A percentile compares a stretch with the other conserved stretches of the same genome.
Conservation (phyloP, 2,888 invertebrate genomes). For the Caenorhabditis drosophilae region DNA sequence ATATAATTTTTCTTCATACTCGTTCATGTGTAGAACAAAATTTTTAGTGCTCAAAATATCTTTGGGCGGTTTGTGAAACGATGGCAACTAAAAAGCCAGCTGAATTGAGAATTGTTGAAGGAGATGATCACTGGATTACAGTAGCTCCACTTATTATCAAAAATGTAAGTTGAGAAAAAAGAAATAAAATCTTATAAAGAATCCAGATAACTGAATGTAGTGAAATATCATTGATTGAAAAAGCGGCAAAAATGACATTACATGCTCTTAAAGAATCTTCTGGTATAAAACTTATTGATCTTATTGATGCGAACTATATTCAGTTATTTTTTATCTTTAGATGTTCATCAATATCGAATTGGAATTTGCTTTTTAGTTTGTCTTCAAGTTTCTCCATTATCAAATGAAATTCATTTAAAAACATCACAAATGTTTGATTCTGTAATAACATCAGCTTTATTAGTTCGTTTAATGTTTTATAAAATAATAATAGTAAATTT, state of each 20-base stretch:
- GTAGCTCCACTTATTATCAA: constrained; percentile 30
- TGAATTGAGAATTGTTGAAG: constrained; percentile 35
- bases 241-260: constrained; percentile 19
- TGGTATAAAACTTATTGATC: constrained; percentile 4
- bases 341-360: constrained; percentile 44
- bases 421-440: constrained; percentile 1
- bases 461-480: not conserved
- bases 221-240: constrained; percentile 9
- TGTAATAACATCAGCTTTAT: constrained; percentile 3
- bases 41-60: constrained; percentile 35
- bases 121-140: constrained; percentile 43
- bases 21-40: too few relatives aligned
- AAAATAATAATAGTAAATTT: not conserved
- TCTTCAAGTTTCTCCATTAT: constrained; percentile 2
- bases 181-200: too few relatives aligned
- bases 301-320: not conserved
- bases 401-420: not conserved
- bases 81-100: constrained; percentile 17
- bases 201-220: constrained; percentile 1
- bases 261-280: constrained; percentile 11
- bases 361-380: constrained; percentile 36
- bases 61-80: constrained; percentile 35
- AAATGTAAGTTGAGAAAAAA: too few relatives aligned
- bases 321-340: constrained; percentile 8
- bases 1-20: not conserved